A percentile compares a stretch with the other conserved stretches of the same genome.
Evolutionary conservation across 2,113 vertebrate genomes (phyloP).

Genomic region (Morone chrysops): DNA sequence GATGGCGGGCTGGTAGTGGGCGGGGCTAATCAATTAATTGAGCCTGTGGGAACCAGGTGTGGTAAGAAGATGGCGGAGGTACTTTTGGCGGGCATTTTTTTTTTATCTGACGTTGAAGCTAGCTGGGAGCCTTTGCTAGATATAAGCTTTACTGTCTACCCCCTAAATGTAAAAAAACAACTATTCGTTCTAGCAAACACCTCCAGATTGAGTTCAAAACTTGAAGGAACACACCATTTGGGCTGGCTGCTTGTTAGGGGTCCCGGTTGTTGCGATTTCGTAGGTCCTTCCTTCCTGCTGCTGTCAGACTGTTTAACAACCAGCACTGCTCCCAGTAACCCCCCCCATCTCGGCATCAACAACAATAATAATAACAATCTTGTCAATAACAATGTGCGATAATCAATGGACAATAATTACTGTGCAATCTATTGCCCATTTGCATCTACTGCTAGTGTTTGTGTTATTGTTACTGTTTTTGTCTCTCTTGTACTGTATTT

Average conservation of each 20-base stretch:
- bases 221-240: not conserved
- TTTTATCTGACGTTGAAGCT: not conserved
- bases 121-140: not conserved
- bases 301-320: no score
- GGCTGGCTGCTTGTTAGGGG: not conserved
- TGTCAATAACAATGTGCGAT: no score
- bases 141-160: rapidly evolving
- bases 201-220: not conserved
- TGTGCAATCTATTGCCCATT: no score
- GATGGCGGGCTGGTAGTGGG: not conserved
- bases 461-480: no score
- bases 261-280: no score
- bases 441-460: no score
- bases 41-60: not conserved
- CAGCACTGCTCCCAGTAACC: no score
- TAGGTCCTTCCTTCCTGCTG: no score
- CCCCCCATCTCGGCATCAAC: no score
- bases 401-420: no score
- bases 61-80: not conserved
- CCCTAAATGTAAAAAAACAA: not conserved
- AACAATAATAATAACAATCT: no score
- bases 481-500: no score
- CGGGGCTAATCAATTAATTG: not conserved
- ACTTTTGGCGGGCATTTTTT: not conserved
- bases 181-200: not conserved